Base-by-base conservation (phyloP, 2,888 invertebrate genomes). In the Linnaemya vulpina region DNA sequence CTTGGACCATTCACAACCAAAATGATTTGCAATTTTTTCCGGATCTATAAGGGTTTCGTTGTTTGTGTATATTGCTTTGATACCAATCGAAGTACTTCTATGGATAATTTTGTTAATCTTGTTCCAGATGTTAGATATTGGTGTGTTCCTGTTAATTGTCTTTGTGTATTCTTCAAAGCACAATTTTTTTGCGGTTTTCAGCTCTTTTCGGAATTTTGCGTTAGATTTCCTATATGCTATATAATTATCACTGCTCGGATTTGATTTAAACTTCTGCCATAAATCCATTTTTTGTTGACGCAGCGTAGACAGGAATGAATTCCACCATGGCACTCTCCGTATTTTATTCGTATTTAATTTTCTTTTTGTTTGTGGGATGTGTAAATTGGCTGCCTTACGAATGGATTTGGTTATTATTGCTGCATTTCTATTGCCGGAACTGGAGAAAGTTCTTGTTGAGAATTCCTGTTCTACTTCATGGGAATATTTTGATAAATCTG, bases 151-250 rank as follows among this genome's bases (percentile, higher is more conserved):
- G 46, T 77, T 83, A 13, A 82, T 68, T 11, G 51, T 20, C 53
- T 74, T 63, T 7, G 76, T 76, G 22, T 0, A 49, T 17, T 49
- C 17, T 49, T 49, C 49, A 17, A 49, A 49, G 17, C 17, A 9
- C 7, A 17, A 49, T n/a, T 20, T 11, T 38, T 82, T 82, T 0
- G 76, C 70, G 1, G 8, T 35, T 71, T 71, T 82, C 30, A 63
- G 49, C 60, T 49, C 68, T 62, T 62, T 73, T 0, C 53, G 51
- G 40, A 81, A 81, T 62, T 43, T 80, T 3, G 73, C 71, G n/a
- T 79, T 79, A 9, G 17, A 3, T 58, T 58, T 80, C 60, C 51
- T 73, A 4, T 60, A 55, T 5, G 5, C 15, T 9, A 74, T 13
- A 3, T 51, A n/a, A 13, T 76, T 76, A 8, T 65, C 17, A 10